Evolutionary conservation across 2,888 invertebrate species (phyloP), one percentile per base, ranked within the genome.

Genomic region (Harpagoxenus sublaevis): DNA sequence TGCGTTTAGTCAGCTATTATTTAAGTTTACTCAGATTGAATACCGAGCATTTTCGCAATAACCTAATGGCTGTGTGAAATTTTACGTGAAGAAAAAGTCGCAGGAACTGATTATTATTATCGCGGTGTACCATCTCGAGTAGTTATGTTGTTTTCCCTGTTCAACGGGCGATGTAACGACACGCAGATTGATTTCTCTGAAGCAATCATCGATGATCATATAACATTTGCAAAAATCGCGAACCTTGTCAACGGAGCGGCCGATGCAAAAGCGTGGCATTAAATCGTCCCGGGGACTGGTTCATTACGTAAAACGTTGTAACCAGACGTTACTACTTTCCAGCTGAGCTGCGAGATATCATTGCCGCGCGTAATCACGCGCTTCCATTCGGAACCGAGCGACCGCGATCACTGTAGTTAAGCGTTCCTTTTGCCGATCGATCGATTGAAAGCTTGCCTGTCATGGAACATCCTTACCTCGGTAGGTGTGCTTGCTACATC

Each of bases 241-340:
- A 42, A 23, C 53, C 63, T 79, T 63, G 74, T 87, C 73, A 86
- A 57, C 75, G 73, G 23, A 65, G 51, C 42, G 62, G n/a, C 73
- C 62, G 75, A 57, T 18, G 68, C 35, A 39, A 28, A 45, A 57
- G 51, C 35, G 48, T 55, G 78, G 39, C 68, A 74, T 83, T 88
- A 73, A 74, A 75, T 18, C 55, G 62, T 66, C 42, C 35, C 3
- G 53, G 9, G 23, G 31, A 89, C 89, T 87, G 84, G 79, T 89
- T 85, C 66, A 73, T 89, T 87, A 86, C 86, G 74, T 86, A 89
- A 83, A 88, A 85, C 74, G 66, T 23, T 39, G 57, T 77, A 79
- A 83, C 78, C 63, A 77, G 83, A 82, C 57, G 75, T 89, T 77
- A 63, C 87, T 85, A 57, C 85, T 82, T 85, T 87, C 78, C 84